These are phyloP conservation scores for Rosalia funebris DNA, from an alignment of 2,888 invertebrate species.

Conservation along the genomic window DNA sequence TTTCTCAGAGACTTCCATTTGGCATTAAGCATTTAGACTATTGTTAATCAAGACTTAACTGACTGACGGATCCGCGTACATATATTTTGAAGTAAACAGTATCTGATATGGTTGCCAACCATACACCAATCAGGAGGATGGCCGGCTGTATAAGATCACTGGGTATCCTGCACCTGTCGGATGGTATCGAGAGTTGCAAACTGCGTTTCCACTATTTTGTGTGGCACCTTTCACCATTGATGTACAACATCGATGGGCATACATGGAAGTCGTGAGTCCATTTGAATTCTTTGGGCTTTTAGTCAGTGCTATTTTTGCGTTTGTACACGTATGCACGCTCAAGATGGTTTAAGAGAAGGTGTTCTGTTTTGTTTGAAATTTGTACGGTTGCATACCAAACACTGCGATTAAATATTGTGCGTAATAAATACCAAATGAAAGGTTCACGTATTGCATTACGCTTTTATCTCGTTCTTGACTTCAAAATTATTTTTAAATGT, in stretches of 20 bases:
- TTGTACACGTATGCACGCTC: constrained; percentile 17
- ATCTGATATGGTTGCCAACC: constrained; percentile 55
- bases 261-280: constrained; percentile 55
- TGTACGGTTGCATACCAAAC: constrained; percentile 22
- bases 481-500: too few species aligned
- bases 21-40: constrained; percentile 38
- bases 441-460: too few species aligned
- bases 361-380: constrained; percentile 32
- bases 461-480: too few species aligned
- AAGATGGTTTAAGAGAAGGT: constrained; percentile 18
- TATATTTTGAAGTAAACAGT: constrained; percentile 50
- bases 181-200: constrained; percentile 49
- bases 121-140: constrained; percentile 51
- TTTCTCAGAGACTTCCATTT: constrained; percentile 29
- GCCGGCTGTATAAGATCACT: constrained; percentile 42
- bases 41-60: constrained; percentile 53
- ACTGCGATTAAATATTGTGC: constrained; percentile 4
- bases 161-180: constrained; percentile 52
- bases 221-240: constrained; percentile 59
- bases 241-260: constrained; percentile 55
- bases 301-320: constrained; percentile 33
- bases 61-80: constrained; percentile 43
- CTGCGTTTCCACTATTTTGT: constrained; percentile 55
- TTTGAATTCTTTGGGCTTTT: constrained; percentile 45
- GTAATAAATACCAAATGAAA: constrained; percentile 13